Base-by-base conservation (phyloP, 2,888 invertebrate genomes). In the Galeruca laticollis region DNA sequence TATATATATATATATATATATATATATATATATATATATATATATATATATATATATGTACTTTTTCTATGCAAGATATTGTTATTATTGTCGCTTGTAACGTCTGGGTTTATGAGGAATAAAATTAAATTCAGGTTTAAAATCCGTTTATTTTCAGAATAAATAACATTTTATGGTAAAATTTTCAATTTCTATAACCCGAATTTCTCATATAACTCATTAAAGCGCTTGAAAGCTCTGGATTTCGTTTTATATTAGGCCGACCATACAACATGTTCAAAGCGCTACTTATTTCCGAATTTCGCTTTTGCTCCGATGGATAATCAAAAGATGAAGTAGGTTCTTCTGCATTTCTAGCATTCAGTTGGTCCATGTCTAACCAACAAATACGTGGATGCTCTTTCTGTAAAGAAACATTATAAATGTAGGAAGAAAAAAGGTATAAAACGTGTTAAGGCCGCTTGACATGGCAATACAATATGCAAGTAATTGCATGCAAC, bases 271-370 rank as follows among this genome's bases (percentile, higher is more conserved):
- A 52, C 37, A 63, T 56, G 54, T 68, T 67, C 40, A 74, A 59
- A 9, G 74, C 74, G 43, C 72, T 74, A 49, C 74, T 74, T 40
- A 74, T 13, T 67, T 74, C 74, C 0, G 72, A 68, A 26, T 74
- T 74, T 57, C 70, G 66, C 15, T 71, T 74, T 13, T 73, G 70
- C 1, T 64, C 57, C 20, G 57, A 21, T 33, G 57, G 70, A 47
- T 59, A 49, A 52, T 62, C 61, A 21, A 47, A 10, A 8, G 47
- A 15, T 4, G 15, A 47, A 18, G 15, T 9, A 4, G 47, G 15
- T 18, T 47, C 47, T 47, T 47, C 47, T 18, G 18, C 2, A 8
- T 47, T 18, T 10, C 9, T 15, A 10, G 0, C 18, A 18, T 47
- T 47, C 2, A 15, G 47, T 18, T 47, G 18, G 8, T 47, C 47